Evolutionary conservation across 2,888 invertebrate genomes (phyloP).

Genomic region (Xanthorhoe spadicearia): DNA sequence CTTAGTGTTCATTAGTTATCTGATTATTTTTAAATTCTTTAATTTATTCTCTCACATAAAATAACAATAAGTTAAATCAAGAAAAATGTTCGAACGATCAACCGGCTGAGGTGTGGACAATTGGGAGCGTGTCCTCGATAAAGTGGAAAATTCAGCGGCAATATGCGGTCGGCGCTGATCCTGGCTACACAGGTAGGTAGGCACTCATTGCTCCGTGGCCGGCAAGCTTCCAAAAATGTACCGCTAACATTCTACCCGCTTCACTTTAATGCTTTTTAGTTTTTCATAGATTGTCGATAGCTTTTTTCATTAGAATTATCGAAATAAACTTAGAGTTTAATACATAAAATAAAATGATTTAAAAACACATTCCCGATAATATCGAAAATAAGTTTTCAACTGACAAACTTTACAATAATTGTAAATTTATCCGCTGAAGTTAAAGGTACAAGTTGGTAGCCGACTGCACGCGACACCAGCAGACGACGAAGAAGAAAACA

Average conservation of each 20-base stretch:
- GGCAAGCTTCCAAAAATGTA: conserved; percentile 44
- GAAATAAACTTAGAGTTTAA: too few species aligned
- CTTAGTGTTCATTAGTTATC: background rate
- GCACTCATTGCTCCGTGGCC: conserved; percentile 24
- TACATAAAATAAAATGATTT: too few species aligned
- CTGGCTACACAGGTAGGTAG: conserved; percentile 42
- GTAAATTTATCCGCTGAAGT: too few species aligned
- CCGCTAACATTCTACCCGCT: conserved; percentile 22
- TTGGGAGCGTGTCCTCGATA: conserved; percentile 42
- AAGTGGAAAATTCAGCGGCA: conserved; percentile 51
- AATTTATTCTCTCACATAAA: too few species aligned
- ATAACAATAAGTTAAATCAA: conserved; percentile 11
- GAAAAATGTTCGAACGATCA: conserved; percentile 17
- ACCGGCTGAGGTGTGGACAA: conserved; percentile 24
- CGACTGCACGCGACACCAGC: too few species aligned
- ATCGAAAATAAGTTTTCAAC: too few species aligned
- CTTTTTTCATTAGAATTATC: background rate
- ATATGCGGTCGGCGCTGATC: conserved; percentile 53
- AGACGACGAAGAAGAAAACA: too few species aligned
- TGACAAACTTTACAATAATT: too few species aligned
- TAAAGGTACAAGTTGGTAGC: too few species aligned
- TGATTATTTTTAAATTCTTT: background rate
- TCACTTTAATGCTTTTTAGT: conserved; percentile 9
- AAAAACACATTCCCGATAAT: too few species aligned
- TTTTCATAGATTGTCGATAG: conserved; percentile 6